Conservation (phyloP, 2,113 vertebrate genomes). For the Grallaria varia region DNA sequence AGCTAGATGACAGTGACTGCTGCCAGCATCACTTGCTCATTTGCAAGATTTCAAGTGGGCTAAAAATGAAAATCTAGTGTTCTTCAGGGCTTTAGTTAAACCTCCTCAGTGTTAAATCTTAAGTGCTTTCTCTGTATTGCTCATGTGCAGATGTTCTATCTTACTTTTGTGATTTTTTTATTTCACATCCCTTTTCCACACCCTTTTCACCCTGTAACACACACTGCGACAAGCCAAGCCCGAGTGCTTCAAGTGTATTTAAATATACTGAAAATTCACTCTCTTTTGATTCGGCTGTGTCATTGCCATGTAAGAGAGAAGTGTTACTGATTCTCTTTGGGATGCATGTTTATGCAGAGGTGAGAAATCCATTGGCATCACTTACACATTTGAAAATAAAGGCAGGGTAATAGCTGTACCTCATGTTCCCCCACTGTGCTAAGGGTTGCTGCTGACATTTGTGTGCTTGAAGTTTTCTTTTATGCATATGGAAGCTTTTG, state of each 20-base stretch:
- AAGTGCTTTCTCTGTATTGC: not conserved
- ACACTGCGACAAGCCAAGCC: not conserved
- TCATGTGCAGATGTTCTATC: not conserved
- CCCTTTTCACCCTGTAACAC: not conserved
- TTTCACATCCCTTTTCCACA: not conserved
- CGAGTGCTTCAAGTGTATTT: constrained; percentile 6
- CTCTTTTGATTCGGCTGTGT: not conserved
- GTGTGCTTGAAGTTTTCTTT: not conserved
- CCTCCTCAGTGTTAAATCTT: not conserved
- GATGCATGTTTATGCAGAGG: not conserved
- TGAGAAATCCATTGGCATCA: not conserved
- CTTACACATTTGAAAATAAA: not conserved
- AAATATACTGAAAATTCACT: constrained; percentile 5
- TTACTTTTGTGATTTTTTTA: not conserved
- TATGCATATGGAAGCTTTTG: not conserved
- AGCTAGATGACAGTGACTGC: not conserved
- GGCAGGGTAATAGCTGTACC: not conserved
- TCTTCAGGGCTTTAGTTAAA: not conserved
- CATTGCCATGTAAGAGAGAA: not conserved
- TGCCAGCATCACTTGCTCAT: not conserved
- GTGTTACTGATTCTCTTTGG: not conserved
- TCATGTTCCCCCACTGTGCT: not conserved
- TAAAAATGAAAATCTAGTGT: not conserved
- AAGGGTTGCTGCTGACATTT: not conserved
- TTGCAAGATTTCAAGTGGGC: not conserved